Evolutionary conservation across 2,797 vertebrate species (phyloP).

Genomic region (Etheostoma nigrum): DNA sequence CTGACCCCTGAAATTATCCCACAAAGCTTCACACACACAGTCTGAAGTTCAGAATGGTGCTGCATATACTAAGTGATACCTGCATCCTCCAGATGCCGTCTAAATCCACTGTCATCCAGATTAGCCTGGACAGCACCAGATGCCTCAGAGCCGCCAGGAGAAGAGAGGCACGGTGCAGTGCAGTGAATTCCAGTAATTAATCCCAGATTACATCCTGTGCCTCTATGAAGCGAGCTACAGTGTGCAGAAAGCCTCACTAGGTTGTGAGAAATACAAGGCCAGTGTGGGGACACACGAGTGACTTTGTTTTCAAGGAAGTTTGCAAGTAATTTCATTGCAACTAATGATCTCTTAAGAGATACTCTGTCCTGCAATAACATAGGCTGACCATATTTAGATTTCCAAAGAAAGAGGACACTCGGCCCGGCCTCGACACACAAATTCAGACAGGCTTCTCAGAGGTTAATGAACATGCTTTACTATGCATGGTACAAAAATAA

Average conservation of each 20-base stretch:
- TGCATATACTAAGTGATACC: constrained; percentile 57
- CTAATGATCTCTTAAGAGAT: constrained; percentile 15
- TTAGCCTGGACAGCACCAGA: constrained; percentile 74
- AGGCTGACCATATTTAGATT: too few relatives aligned
- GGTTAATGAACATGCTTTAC: too few relatives aligned
- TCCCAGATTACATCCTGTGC: constrained; percentile 81
- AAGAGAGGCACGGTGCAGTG: constrained; percentile 39
- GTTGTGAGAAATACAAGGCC: constrained; percentile 42
- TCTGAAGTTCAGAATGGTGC: constrained; percentile 34
- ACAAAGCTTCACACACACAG: constrained; percentile 12
- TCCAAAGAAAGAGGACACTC: too few relatives aligned
- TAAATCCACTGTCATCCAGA: constrained; percentile 81
- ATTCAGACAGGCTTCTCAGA: too few relatives aligned
- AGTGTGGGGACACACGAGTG: constrained; percentile 20
- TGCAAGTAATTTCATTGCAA: constrained; percentile 36
- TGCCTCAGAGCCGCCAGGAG: constrained; percentile 62
- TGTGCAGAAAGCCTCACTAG: constrained; percentile 44
- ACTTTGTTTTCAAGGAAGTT: constrained; percentile 29
- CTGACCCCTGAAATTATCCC: constrained; percentile 34
- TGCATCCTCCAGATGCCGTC: constrained; percentile 61
- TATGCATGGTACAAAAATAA: too few relatives aligned
- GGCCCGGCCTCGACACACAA: too few relatives aligned
- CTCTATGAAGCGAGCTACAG: constrained; percentile 65
- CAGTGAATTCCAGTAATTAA: constrained; percentile 81
- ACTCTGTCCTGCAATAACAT: constrained; percentile 6